These are phyloP conservation scores for Morus bassanus DNA, from an alignment of 2,797 vertebrate species.

Conservation along the genomic window DNA sequence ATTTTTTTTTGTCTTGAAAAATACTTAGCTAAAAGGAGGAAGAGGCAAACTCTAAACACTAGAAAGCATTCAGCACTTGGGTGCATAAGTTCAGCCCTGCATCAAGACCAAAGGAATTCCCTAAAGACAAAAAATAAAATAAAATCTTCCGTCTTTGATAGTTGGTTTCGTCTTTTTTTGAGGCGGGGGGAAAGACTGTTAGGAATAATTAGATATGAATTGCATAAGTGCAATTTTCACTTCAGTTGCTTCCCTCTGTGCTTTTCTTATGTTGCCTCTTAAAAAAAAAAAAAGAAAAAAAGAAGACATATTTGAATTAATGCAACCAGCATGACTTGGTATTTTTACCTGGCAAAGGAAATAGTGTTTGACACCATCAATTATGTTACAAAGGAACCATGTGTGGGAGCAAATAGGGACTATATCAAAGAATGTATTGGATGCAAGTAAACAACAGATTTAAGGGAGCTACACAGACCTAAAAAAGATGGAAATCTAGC, in stretches of 20 bases:
- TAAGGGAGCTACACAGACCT: background rate
- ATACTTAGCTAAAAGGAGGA: background rate
- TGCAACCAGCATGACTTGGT: background rate
- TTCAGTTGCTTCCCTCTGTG: background rate
- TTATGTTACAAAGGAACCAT: background rate
- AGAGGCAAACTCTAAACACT: background rate
- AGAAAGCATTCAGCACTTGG: background rate
- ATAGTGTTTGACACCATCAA: background rate
- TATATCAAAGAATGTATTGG: background rate
- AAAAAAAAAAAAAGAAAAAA: background rate
- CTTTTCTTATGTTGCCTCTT: background rate
- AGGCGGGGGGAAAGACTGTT: background rate
- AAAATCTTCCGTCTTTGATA: background rate
- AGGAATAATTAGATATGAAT: background rate
- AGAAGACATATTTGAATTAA: background rate
- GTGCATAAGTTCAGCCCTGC: background rate
- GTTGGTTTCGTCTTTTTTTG: background rate
- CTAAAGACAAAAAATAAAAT: background rate
- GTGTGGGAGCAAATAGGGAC: background rate
- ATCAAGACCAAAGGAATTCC: background rate
- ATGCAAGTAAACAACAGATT: background rate
- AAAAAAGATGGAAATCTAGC: background rate
- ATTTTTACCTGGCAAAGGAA: background rate
- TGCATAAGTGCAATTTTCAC: background rate
- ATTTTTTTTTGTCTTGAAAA: background rate